A percentile compares a stretch with the other conserved stretches of the same genome.
Conservation (phyloP, 2,888 invertebrate species). For the Leistus spinibarbis region DNA sequence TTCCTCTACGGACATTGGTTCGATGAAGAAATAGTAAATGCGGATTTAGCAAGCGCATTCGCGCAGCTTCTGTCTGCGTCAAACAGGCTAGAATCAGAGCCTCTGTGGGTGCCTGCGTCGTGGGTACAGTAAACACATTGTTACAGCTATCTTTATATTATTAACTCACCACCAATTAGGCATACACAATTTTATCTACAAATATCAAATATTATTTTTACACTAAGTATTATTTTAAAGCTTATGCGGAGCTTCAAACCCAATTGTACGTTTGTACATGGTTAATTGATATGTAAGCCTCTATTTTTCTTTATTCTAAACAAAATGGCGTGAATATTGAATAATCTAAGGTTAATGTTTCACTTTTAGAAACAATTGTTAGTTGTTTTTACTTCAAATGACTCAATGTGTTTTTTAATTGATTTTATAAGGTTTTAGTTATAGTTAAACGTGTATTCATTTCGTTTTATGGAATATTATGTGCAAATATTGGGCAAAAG, state of each 20-base stretch:
- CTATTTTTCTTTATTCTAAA: neutral
- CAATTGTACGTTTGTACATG: neutral
- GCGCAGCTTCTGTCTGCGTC: conserved; percentile 82
- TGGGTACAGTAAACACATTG: conserved; percentile 81
- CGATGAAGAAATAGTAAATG: conserved; percentile 92
- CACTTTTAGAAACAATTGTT: neutral
- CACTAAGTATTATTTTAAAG: neutral
- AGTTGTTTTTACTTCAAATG: neutral
- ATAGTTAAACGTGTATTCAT: neutral
- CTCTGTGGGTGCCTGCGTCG: conserved; percentile 93
- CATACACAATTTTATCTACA: neutral
- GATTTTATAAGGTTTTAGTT: neutral
- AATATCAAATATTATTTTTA: too few relatives aligned
- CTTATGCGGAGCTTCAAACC: neutral
- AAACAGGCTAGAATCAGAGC: conserved; percentile 87
- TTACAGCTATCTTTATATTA: conserved; percentile 1
- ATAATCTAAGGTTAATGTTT: neutral
- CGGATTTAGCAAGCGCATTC: conserved; percentile 83
- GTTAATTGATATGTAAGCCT: neutral
- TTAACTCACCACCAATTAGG: neutral
- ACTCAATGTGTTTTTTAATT: neutral
- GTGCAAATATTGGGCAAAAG: neutral
- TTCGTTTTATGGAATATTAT: neutral
- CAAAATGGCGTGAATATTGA: neutral
- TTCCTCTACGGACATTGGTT: conserved; percentile 93